Percentiles rank a stretch among this genome's conserved stretches.
phyloP scores from a whole-genome alignment of 2,888 invertebrate species.

The Tetragonula carbonaria region DNA sequence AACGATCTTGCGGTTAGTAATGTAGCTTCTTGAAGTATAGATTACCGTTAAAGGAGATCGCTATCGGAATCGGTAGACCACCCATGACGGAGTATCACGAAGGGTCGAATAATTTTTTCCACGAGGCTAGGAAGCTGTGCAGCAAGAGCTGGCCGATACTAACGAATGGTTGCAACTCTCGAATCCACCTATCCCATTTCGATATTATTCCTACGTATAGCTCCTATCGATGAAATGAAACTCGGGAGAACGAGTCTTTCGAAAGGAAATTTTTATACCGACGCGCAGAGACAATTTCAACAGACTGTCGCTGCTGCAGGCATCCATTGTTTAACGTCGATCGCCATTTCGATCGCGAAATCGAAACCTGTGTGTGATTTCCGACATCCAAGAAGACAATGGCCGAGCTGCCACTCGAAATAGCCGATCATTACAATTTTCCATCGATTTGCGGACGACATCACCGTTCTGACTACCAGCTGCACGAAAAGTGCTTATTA shows the following conservation, averaged over 20 bases:
- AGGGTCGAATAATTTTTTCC: constrained; percentile 58
- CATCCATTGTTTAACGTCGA: constrained; percentile 14
- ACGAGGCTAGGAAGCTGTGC: constrained; percentile 11
- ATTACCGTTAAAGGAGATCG: constrained; percentile 68
- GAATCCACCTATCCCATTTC: constrained; percentile 32
- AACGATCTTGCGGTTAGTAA: constrained; percentile 51
- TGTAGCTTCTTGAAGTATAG: constrained; percentile 54
- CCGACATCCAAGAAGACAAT: constrained; percentile 34
- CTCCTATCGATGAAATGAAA: constrained; percentile 34
- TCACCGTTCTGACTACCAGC: not conserved
- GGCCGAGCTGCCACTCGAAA: constrained; percentile 10
- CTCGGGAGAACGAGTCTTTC: not conserved
- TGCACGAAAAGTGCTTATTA: not conserved
- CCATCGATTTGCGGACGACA: not conserved
- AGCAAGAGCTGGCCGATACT: constrained; percentile 45
- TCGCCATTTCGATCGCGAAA: constrained; percentile 23
- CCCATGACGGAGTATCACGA: constrained; percentile 65
- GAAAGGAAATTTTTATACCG: constrained; percentile 31
- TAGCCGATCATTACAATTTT: constrained; percentile 39
- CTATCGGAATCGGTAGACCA: constrained; percentile 67
- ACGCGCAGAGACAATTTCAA: constrained; percentile 27
- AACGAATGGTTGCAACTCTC: constrained; percentile 49
- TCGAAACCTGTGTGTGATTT: constrained; percentile 13
- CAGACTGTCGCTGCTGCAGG: not conserved
- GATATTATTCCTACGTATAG: constrained; percentile 13